Conservation (phyloP, 92 coral and sea anemone genomes). For the Epizoanthus ramosus region DNA sequence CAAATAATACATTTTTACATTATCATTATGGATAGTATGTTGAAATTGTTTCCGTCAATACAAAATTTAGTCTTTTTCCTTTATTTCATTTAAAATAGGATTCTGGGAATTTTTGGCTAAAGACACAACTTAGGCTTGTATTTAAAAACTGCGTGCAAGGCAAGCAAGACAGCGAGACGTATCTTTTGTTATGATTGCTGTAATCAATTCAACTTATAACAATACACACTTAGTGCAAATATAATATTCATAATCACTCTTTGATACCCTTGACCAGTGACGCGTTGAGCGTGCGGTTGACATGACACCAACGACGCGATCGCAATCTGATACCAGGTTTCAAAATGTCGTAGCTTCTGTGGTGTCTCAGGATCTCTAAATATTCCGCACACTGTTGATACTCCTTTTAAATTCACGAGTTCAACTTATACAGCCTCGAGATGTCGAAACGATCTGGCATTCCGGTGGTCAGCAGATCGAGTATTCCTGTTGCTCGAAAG, state of each 20-base stretch:
- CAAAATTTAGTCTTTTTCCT: too few species aligned
- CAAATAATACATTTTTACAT: too few species aligned
- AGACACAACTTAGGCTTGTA: too few species aligned
- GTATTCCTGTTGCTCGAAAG: slow-evolving; percentile 62
- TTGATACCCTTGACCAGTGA: background rate
- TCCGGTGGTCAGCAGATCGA: slow-evolving; percentile 65
- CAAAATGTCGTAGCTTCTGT: too few species aligned
- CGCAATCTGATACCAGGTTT: background rate
- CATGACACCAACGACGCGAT: slow-evolving; percentile 16
- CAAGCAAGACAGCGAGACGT: too few species aligned
- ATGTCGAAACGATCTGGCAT: slow-evolving; percentile 71
- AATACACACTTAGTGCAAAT: slow-evolving; percentile 1
- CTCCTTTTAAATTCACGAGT: background rate
- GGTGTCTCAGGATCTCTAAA: background rate
- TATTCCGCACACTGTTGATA: background rate
- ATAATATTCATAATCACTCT: slow-evolving; percentile 10
- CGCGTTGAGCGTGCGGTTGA: slow-evolving; percentile 35
- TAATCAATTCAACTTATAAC: too few species aligned
- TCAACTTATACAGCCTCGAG: background rate
- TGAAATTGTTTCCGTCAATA: too few species aligned
- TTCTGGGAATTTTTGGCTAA: too few species aligned
- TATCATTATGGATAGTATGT: too few species aligned
- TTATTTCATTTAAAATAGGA: too few species aligned
- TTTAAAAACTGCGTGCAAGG: too few species aligned
- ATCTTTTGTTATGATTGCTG: too few species aligned